Percentiles rank a stretch among this genome's conserved stretches.
Conservation (phyloP, 2,797 vertebrate species). For the Peromyscus attwateri region DNA sequence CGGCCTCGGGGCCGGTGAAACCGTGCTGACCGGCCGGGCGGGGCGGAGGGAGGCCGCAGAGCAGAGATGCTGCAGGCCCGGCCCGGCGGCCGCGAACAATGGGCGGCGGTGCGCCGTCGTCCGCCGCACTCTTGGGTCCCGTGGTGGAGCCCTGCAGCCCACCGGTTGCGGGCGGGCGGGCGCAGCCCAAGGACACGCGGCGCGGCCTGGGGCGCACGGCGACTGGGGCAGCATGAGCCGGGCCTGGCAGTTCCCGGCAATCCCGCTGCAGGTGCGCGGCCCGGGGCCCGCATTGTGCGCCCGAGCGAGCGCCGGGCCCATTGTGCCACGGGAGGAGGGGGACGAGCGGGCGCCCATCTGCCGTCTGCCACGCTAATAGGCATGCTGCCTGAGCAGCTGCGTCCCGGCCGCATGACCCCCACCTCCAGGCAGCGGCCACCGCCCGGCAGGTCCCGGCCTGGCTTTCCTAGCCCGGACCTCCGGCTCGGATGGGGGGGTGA, state of each 20-base stretch:
- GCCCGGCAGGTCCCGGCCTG: neutral
- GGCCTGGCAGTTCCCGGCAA: conserved; percentile 72
- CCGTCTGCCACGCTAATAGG: conserved; percentile 80
- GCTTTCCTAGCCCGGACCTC: neutral
- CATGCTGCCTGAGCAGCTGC: conserved; percentile 80
- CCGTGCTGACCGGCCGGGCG: conserved; percentile 11
- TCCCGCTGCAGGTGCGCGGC: conserved; percentile 70
- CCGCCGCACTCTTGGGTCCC: neutral
- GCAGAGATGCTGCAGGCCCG: conserved; percentile 42
- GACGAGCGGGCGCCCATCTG: conserved; percentile 80
- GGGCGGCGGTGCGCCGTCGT: conserved; percentile 27
- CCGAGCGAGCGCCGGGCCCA: conserved; percentile 61
- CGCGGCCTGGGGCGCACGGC: neutral
- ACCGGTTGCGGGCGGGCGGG: conserved; percentile 64
- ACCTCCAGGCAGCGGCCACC: neutral
- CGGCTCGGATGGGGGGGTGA: neutral
- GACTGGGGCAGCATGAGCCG: conserved; percentile 55
- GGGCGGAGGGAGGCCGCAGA: neutral
- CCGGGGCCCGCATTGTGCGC: conserved; percentile 75
- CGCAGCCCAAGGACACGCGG: conserved; percentile 77
- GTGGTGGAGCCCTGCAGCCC: conserved; percentile 19
- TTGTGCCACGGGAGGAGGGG: conserved; percentile 80
- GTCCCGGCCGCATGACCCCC: conserved; percentile 75
- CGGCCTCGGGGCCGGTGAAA: neutral
- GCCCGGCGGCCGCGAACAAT: conserved; percentile 72